These are phyloP conservation scores for Muscina levida DNA, from an alignment of 2,888 invertebrate genomes.

Conservation along the genomic window DNA sequence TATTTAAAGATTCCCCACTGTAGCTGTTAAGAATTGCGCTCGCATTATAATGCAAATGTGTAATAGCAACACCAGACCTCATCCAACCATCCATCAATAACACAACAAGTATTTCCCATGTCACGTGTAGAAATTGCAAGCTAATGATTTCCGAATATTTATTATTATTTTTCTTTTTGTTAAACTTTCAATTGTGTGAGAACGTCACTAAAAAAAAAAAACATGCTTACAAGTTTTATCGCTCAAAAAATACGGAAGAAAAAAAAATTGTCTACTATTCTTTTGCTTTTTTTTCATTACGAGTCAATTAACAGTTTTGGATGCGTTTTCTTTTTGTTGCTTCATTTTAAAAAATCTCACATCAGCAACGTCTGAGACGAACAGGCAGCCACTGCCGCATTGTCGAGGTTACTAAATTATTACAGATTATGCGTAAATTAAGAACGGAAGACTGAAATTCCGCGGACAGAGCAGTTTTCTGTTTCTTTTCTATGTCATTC, in stretches of 20 bases:
- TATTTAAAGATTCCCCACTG: not conserved
- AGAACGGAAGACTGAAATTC: not conserved
- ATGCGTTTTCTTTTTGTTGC: not conserved
- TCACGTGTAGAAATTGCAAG: conserved; percentile 59
- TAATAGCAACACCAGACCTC: not conserved
- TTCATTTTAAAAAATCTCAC: not conserved
- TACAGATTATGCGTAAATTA: conserved; percentile 10
- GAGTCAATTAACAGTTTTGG: too few relatives aligned
- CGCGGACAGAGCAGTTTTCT: not conserved
- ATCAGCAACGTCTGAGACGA: not conserved
- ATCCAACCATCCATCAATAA: not conserved
- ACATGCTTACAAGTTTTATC: not conserved
- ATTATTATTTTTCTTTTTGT: not conserved
- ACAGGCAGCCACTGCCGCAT: conserved; percentile 4
- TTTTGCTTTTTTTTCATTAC: too few relatives aligned
- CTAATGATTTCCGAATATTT: conserved; percentile 47
- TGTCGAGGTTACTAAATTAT: conserved; percentile 19
- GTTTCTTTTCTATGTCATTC: not conserved
- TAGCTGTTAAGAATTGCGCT: too few relatives aligned
- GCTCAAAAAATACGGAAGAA: conserved; percentile 9
- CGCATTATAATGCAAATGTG: not conserved
- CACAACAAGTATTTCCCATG: conserved; percentile 50
- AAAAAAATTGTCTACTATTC: not conserved
- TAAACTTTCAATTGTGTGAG: not conserved
- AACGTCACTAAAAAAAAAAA: too few relatives aligned